A percentile compares a stretch with the other conserved stretches of the same genome.
These are phyloP conservation scores for Sebastes kiyomatsui DNA, from an alignment of 2,797 vertebrate species.

Conservation along the genomic window DNA sequence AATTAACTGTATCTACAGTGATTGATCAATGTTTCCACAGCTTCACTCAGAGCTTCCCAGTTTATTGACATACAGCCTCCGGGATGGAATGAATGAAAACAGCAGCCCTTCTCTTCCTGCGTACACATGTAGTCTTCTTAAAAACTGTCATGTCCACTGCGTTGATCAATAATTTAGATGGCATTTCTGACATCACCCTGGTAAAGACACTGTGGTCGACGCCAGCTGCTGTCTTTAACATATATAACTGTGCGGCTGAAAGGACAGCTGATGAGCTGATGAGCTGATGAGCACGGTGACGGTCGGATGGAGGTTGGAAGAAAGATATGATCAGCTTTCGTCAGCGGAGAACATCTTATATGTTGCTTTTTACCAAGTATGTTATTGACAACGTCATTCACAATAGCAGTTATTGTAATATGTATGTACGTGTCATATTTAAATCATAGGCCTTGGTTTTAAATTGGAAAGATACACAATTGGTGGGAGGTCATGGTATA, in stretches of 20 bases:
- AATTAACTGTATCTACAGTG: not conserved
- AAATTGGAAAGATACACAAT: not conserved
- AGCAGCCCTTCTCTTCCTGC: not conserved
- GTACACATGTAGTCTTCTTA: not conserved
- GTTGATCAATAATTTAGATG: conserved; percentile 14
- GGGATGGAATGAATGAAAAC: not conserved
- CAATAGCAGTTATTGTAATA: not conserved
- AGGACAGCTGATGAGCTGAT: not conserved
- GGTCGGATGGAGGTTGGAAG: not conserved
- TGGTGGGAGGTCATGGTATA: accelerated
- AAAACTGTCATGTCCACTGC: not conserved
- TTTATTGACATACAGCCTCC: not conserved
- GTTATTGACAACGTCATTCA: not conserved
- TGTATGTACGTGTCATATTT: not conserved
- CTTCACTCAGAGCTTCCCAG: not conserved
- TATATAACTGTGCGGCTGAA: not conserved
- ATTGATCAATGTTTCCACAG: conserved; percentile 9
- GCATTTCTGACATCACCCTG: not conserved
- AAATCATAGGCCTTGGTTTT: not conserved
- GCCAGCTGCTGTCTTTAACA: not conserved
- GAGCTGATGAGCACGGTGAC: not conserved
- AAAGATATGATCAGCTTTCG: not conserved
- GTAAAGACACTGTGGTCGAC: not conserved
- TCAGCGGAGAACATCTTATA: not conserved
- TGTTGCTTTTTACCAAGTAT: no score